These are phyloP conservation scores for Centropyge bicolor DNA, from an alignment of 2,797 vertebrate genomes.

Conservation along the genomic window DNA sequence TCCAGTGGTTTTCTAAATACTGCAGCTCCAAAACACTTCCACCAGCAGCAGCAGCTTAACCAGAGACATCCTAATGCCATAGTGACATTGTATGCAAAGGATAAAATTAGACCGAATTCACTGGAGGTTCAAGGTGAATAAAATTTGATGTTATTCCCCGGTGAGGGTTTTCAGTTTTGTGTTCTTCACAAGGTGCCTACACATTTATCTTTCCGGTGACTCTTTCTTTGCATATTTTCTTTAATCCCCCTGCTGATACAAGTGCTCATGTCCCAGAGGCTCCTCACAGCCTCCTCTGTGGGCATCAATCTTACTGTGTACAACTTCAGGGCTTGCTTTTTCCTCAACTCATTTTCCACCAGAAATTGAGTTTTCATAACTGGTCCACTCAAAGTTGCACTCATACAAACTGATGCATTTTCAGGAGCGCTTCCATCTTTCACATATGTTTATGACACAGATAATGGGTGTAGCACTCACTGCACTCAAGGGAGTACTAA, in stretches of 20 bases:
- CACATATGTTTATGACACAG: constrained; percentile 22
- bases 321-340: constrained; percentile 73
- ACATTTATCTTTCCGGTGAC: constrained; percentile 87
- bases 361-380: constrained; percentile 74
- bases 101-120: constrained; percentile 86
- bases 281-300: constrained; percentile 79
- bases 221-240: constrained; percentile 84
- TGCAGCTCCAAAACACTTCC: constrained; percentile 30
- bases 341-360: constrained; percentile 68
- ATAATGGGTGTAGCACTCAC: constrained; percentile 3
- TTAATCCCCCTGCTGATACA: constrained; percentile 86
- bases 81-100: constrained; percentile 74
- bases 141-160: constrained; percentile 85
- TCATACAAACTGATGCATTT: constrained; percentile 40
- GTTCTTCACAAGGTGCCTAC: constrained; percentile 81
- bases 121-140: constrained; percentile 85
- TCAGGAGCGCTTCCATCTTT: constrained; percentile 8
- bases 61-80: constrained; percentile 47
- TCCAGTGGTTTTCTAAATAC: constrained; percentile 32
- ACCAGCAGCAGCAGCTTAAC: constrained; percentile 27
- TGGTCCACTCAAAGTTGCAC: constrained; percentile 64
- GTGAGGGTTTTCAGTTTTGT: constrained; percentile 82
- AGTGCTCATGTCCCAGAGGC: constrained; percentile 80
- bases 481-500: constrained; percentile 4
- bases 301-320: constrained; percentile 80